These are phyloP conservation scores for Chlorops oryzae DNA, from an alignment of 1,140 invertebrate genomes.

Conservation along the genomic window DNA sequence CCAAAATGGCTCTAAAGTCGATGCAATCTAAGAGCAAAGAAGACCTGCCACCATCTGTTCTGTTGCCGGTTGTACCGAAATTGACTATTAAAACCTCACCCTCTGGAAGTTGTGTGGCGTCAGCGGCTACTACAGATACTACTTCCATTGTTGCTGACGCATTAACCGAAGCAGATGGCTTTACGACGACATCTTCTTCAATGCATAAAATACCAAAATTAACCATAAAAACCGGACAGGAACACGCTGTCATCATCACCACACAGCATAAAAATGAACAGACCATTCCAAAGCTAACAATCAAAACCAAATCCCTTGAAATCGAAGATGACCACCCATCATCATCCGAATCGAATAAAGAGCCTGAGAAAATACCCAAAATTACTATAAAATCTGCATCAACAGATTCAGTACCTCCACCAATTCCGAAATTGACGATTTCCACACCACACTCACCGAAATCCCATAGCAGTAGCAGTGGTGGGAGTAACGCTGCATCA, in stretches of 20 bases:
- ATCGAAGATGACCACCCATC: constrained; percentile 16
- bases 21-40: constrained; percentile 13
- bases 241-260: constrained; percentile 41
- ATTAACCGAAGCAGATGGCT: constrained; percentile 2
- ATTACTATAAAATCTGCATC: constrained; percentile 16
- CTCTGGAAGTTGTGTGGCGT: constrained; percentile 22
- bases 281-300: constrained; percentile 38
- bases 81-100: constrained; percentile 42
- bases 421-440: constrained; percentile 17
- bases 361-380: constrained; percentile 19
- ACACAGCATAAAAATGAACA: constrained; percentile 29
- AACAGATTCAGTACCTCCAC: neutral
- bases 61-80: constrained; percentile 42
- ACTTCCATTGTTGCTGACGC: neutral
- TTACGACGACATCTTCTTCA: neutral
- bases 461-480: neutral
- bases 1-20: constrained; percentile 19
- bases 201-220: constrained; percentile 37
- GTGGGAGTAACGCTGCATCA: neutral
- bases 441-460: too few species aligned
- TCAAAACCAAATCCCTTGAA: constrained; percentile 32
- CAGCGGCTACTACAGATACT: constrained; percentile 18
- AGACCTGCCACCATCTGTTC: too few species aligned
- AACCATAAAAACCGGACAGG: constrained; percentile 33
- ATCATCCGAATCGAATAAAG: neutral